Evolutionary conservation across 2,888 invertebrate genomes (phyloP).

Genomic region (Tyria jacobaeae): DNA sequence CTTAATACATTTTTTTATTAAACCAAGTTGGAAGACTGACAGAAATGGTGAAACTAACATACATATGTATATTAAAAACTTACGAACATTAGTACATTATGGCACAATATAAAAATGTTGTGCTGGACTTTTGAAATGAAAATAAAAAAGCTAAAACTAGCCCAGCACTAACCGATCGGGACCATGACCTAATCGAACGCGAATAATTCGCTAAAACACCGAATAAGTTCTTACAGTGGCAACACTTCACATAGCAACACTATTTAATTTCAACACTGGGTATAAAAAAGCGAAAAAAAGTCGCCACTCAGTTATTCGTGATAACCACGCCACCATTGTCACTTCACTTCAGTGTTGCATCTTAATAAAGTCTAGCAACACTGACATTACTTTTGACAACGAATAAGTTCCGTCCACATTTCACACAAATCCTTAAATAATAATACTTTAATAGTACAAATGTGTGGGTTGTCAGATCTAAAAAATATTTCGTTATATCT

Average conservation of each 20-base stretch:
- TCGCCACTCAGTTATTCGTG: constrained; percentile 35
- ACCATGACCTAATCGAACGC: constrained; percentile 50
- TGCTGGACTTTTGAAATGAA: constrained; percentile 29
- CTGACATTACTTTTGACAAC: constrained; percentile 23
- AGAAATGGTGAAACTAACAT: constrained; percentile 35
- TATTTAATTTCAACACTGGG: constrained; percentile 43
- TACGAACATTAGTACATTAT: constrained; percentile 38
- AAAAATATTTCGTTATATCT: constrained; percentile 36
- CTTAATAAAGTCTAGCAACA: constrained; percentile 43
- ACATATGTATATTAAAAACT: constrained; percentile 36
- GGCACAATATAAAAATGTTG: constrained; percentile 46
- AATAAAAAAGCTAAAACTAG: constrained; percentile 32
- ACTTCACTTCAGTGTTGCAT: constrained; percentile 43
- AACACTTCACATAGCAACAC: constrained; percentile 50
- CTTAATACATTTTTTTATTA: constrained; percentile 40
- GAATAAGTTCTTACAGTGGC: constrained; percentile 50
- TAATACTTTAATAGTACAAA: constrained; percentile 31
- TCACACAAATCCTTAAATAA: constrained; percentile 24
- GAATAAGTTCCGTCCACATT: constrained; percentile 12
- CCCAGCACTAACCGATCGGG: constrained; percentile 38
- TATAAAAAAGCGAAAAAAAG: constrained; percentile 44
- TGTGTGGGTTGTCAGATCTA: constrained; percentile 34
- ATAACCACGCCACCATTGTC: constrained; percentile 36
- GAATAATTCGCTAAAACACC: constrained; percentile 51
- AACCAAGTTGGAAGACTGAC: constrained; percentile 63